phyloP scores from a whole-genome alignment of 2,888 invertebrate genomes.

The Amphipyra berbera region DNA sequence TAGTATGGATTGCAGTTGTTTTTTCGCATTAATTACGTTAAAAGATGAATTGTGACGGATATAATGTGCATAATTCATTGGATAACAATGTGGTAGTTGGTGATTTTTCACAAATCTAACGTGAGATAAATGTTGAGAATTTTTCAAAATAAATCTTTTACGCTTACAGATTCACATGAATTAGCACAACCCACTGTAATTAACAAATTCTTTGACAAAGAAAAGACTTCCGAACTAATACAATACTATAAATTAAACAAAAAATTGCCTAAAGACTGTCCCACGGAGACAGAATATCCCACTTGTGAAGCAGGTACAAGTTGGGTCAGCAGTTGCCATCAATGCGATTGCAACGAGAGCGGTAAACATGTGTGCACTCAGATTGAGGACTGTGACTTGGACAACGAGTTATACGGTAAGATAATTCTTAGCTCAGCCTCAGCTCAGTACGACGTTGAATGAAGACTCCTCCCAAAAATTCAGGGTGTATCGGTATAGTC shows the following conservation, averaged over 20 bases:
- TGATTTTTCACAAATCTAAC: too few species aligned
- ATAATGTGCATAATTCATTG: too few species aligned
- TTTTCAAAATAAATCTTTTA: not conserved
- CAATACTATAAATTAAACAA: constrained; percentile 7
- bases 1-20: too few species aligned
- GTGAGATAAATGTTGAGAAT: too few species aligned
- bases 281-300: constrained; percentile 1
- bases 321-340: constrained; percentile 39
- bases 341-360: constrained; percentile 24
- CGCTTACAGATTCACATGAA: constrained; percentile 11
- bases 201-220: constrained; percentile 15
- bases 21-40: too few species aligned
- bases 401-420: constrained; percentile 30
- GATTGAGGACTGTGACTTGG: constrained; percentile 21
- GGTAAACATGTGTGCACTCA: constrained; percentile 25
- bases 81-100: too few species aligned
- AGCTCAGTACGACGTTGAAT: too few species aligned
- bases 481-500: too few species aligned
- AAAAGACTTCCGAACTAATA: not conserved
- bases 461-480: too few species aligned
- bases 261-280: constrained; percentile 26
- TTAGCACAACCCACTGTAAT: not conserved
- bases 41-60: too few species aligned
- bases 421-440: too few species aligned
- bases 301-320: constrained; percentile 35